Base-by-base conservation (phyloP, 2,113 vertebrate species). In the Athene noctua region DNA sequence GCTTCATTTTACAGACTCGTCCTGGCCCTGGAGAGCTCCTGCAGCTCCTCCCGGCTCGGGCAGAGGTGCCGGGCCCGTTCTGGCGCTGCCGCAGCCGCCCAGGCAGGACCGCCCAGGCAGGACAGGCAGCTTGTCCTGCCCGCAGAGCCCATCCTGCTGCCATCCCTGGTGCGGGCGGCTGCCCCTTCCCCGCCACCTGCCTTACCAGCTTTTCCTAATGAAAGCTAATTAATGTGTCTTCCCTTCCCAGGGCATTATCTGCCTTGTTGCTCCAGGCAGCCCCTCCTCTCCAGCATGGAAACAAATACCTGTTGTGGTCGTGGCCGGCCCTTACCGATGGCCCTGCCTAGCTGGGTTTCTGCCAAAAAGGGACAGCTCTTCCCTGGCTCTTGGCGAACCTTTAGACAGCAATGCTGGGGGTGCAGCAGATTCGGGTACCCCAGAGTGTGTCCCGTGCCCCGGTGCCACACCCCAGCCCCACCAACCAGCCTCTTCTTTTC, bases 391-490 rank as follows among this genome's bases (percentile, higher is more conserved):
- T 32, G 46, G 46, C 47, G 36, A 72, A 27, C 13, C n/a, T 85
- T 63, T 47, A 19, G 38, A 12, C 0, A 0, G 34, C 7, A 1
- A 6, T 21, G 46, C 26, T 44, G 59, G 44, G 36, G 4, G 3
- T 52, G 32, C 54, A 78, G 88, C 61, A 21, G 55, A 15, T 0
- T 44, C 1, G 5, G 9, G 42, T 46, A 66, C 78, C 38, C 26
- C 8, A 0, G 20, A 0, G 0, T 27, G 30, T n/a, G 17, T 73
- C 54, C 46, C 30, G 2, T 17, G 11, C 29, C 36, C 25, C 0
- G 0, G 44, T 83, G 63, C 30, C 81, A 58, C 10, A 4, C 66
- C 40, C 63, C n/a, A 34, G 66, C 44, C 32, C 52, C 11, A 2
- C 74, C 94, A 67, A 96, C 27, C 80, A 85, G 16, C 22, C 67